phyloP scores from a whole-genome alignment of 2,888 invertebrate species.

The Lacanobia oleracea region DNA sequence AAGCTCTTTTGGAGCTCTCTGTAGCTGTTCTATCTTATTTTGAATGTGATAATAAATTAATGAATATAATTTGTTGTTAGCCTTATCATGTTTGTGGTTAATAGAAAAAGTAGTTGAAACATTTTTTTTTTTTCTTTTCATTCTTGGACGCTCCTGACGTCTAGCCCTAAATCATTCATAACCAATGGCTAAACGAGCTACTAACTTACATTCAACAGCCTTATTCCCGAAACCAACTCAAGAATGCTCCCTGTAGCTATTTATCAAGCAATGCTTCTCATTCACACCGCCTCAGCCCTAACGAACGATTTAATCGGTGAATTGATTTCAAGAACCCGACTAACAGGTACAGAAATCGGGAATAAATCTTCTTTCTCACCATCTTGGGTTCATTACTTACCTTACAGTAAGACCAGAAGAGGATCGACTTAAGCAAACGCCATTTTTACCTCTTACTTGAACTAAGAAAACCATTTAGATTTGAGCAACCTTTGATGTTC shows the following conservation, averaged over 20 bases:
- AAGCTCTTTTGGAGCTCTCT: conserved; percentile 18
- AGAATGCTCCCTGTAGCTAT: conserved; percentile 1
- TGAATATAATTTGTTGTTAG: too few relatives aligned
- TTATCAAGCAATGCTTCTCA: conserved; percentile 26
- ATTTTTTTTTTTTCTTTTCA: not conserved
- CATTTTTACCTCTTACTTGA: conserved; percentile 30
- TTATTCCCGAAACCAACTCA: not conserved
- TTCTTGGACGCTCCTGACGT: not conserved
- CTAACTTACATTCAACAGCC: not conserved
- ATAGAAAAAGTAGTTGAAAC: not conserved
- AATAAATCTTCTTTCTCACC: conserved; percentile 55
- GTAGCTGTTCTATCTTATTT: not conserved
- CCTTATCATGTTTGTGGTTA: not conserved
- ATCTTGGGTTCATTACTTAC: conserved; percentile 52
- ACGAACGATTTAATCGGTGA: conserved; percentile 48
- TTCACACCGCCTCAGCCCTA: conserved; percentile 21
- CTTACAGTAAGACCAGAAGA: conserved; percentile 37
- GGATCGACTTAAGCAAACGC: conserved; percentile 33
- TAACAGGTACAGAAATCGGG: conserved; percentile 47
- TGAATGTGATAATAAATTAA: not conserved
- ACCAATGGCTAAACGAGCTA: not conserved
- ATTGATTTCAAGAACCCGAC: conserved; percentile 57
- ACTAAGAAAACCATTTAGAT: conserved; percentile 14
- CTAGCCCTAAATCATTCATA: not conserved
- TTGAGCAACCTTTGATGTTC: conserved; percentile 7